Base-by-base conservation (phyloP, 2,888 invertebrate genomes). In the Cerceris rybyensis region DNA sequence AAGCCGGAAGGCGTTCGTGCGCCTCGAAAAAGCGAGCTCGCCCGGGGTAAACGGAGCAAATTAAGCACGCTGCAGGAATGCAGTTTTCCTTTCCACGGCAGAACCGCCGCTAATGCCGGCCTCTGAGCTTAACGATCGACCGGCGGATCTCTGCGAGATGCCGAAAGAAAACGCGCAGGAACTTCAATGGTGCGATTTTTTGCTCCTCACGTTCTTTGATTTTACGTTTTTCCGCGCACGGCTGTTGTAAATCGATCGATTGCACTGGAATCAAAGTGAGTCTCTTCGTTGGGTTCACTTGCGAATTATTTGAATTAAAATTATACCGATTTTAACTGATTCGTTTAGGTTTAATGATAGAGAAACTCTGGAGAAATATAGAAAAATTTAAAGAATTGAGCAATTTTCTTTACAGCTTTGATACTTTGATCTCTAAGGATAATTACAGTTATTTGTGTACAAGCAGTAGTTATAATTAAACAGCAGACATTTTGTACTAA, bases 41-140 rank as follows among this genome's bases (percentile, higher is more conserved):
- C 28, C 61, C 39, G 50, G 52, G 73, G 59, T 70, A 78, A 75
- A 75, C 68, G 58, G 72, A 50, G 82, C 75, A 67, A 80, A 80
- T 83, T 83, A 83, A 83, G 76, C 74, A 65, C 65, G 61, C 65
- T 17, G 74, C 64, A 41, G 70, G 68, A 71, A 72, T 71, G 81
- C 81, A 81, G 83, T 68, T 74, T 69, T 71, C 73, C 72, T 63
- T 60, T 54, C 52, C 57, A 50, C 42, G 61, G 66, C 55, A 66
- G 66, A 63, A 70, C 46, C 49, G 52, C 60, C 82, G 72, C 82
- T 82, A 82, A 70, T 64, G 65, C 52, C 65, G 72, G 64, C 71
- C 52, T 71, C 43, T 43, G 69, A 49, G 70, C 61, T 78, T 82
- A 80, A 83, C 80, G 82, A 82, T 80, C 80, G 66, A 13, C 54